Percentiles rank a stretch among this genome's conserved stretches.
Evolutionary conservation across 2,797 vertebrate species (phyloP).

Genomic region (Chloroceryle amazona): DNA sequence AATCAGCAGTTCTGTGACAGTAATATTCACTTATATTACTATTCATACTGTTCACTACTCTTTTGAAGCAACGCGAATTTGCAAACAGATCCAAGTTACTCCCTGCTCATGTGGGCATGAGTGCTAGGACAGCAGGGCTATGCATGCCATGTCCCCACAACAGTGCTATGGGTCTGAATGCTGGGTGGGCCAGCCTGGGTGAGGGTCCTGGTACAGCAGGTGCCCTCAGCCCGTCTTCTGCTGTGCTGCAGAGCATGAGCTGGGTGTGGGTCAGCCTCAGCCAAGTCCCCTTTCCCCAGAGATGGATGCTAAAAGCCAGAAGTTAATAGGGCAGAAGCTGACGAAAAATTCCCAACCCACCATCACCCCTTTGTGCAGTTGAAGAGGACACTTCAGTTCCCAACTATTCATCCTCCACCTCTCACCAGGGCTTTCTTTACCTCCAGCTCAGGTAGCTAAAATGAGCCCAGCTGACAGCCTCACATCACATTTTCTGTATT

Average conservation of each 20-base stretch:
- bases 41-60: neutral
- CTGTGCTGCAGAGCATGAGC: neutral
- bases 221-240: neutral
- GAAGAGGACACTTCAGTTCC: neutral
- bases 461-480: neutral
- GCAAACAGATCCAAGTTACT: neutral
- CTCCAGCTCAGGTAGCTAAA: neutral
- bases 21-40: neutral
- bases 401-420: neutral
- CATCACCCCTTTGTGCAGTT: neutral
- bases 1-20: neutral
- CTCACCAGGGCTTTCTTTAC: neutral
- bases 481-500: neutral
- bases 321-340: neutral
- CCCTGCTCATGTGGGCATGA: rapidly evolving
- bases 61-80: neutral
- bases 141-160: rapidly evolving
- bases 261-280: neutral
- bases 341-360: neutral
- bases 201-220: rapidly evolving
- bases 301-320: neutral
- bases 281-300: neutral
- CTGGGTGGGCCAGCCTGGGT: rapidly evolving
- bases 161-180: neutral
- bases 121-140: neutral